phyloP scores from a whole-genome alignment of 2,888 invertebrate genomes.

The Entomobrya multifasciata region DNA sequence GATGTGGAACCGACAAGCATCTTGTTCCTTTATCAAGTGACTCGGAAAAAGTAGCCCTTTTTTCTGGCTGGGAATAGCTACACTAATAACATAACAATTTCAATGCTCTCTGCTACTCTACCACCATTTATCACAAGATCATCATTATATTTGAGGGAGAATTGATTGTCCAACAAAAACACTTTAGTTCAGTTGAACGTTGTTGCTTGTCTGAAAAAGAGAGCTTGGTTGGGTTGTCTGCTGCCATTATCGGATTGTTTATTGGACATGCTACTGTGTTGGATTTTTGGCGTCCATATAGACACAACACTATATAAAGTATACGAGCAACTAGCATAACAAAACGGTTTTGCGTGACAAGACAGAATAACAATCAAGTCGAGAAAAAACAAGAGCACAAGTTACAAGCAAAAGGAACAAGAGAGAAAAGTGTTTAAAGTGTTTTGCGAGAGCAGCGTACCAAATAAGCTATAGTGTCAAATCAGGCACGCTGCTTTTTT shows the following conservation, averaged over 20 bases:
- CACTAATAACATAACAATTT: not conserved
- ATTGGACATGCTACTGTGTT: conserved; percentile 9
- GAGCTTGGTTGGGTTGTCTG: no score
- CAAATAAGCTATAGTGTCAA: not conserved
- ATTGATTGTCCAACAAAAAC: conserved; percentile 28
- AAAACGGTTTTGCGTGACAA: conserved; percentile 42
- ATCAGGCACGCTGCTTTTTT: no score
- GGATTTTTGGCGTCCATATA: conserved; percentile 39
- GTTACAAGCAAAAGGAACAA: not conserved
- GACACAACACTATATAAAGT: no score
- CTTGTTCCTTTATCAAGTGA: conserved; percentile 1
- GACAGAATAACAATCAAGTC: conserved; percentile 6
- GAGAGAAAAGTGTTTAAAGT: conserved; percentile 20
- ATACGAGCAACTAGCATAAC: no score
- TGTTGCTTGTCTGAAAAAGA: not conserved
- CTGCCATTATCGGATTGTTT: not conserved
- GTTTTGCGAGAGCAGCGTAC: not conserved
- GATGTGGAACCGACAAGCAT: not conserved
- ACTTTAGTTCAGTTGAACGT: not conserved
- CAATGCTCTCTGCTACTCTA: not conserved
- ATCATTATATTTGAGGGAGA: conserved; percentile 10
- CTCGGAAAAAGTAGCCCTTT: conserved; percentile 31
- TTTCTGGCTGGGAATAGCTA: not conserved
- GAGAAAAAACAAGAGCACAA: not conserved
- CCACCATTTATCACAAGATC: conserved; percentile 32